A percentile compares a stretch with the other conserved stretches of the same genome.
Evolutionary conservation across 2,113 vertebrate genomes (phyloP).

Genomic region (Xiphophorus couchianus): DNA sequence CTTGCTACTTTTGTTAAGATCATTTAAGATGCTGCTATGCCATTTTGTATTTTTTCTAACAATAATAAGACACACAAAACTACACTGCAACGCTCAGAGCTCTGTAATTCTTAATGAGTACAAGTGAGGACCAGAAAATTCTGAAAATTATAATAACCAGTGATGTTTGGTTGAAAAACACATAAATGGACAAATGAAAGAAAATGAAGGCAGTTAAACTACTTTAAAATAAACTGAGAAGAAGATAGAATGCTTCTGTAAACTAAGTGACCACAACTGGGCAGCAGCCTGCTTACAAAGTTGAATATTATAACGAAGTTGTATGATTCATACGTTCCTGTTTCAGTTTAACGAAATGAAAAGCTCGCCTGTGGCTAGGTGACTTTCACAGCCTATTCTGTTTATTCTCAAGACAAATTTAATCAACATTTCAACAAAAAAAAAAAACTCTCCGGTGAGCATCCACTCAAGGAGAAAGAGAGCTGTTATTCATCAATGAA

Average conservation of each 20-base stretch:
- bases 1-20: too few species aligned
- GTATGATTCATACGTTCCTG: not conserved
- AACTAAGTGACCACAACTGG: not conserved
- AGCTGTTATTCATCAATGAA: conserved; percentile 23
- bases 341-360: not conserved
- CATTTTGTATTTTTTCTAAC: too few species aligned
- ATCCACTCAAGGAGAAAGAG: not conserved
- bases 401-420: conserved; percentile 18
- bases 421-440: conserved; percentile 17
- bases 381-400: not conserved
- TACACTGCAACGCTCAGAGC: too few species aligned
- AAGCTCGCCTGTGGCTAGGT: not conserved
- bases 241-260: not conserved
- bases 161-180: not conserved
- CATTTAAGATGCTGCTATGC: too few species aligned
- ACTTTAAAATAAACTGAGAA: not conserved
- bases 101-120: not conserved
- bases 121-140: not conserved
- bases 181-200: conserved; percentile 4
- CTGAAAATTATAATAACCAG: not conserved
- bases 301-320: not conserved
- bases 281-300: not conserved
- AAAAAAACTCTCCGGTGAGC: not conserved
- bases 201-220: not conserved
- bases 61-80: too few species aligned